A percentile compares a stretch with the other conserved stretches of the same genome.
phyloP scores from a whole-genome alignment of 2,113 vertebrate genomes.

The Poecilia latipinna region DNA sequence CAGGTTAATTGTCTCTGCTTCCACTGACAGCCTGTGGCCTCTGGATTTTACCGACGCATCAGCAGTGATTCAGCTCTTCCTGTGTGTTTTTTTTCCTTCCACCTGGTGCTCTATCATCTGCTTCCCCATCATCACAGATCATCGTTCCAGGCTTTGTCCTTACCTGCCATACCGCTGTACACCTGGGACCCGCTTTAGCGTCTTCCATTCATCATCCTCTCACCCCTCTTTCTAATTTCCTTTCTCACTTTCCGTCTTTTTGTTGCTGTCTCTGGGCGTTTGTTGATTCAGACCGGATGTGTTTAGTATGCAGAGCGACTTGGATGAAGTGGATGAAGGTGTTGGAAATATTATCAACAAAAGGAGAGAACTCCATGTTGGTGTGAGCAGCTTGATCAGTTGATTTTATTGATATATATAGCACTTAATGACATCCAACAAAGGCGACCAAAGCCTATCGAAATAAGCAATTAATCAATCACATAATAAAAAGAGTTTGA shows the following conservation, averaged over 20 bases:
- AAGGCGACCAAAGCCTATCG: too few relatives aligned
- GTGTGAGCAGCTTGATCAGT: too few relatives aligned
- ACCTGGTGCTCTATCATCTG: slow-evolving; percentile 36
- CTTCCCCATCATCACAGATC: slow-evolving; percentile 61
- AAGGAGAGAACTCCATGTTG: not conserved
- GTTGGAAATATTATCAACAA: not conserved
- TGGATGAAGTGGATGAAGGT: not conserved
- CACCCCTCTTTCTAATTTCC: slow-evolving; percentile 50
- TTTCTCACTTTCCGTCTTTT: slow-evolving; percentile 20
- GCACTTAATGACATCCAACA: too few relatives aligned
- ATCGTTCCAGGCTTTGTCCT: slow-evolving; percentile 49
- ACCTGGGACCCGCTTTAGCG: slow-evolving; percentile 46
- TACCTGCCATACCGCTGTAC: slow-evolving; percentile 45
- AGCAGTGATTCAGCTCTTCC: slow-evolving; percentile 10
- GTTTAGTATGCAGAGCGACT: not conserved
- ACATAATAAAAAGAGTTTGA: too few relatives aligned
- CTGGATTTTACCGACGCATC: slow-evolving; percentile 3
- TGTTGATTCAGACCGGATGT: slow-evolving; percentile 6
- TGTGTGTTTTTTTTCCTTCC: slow-evolving; percentile 15
- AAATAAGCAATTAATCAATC: too few relatives aligned
- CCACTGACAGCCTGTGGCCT: slow-evolving; percentile 2
- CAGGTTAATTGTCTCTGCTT: slow-evolving; percentile 4
- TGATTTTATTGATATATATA: too few relatives aligned
- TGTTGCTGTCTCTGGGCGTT: slow-evolving; percentile 2
- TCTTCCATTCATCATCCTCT: slow-evolving; percentile 54